A percentile compares a stretch with the other conserved stretches of the same genome.
Evolutionary conservation across 1,140 invertebrate genomes (phyloP).

Genomic region (Xylocopa sonorina): DNA sequence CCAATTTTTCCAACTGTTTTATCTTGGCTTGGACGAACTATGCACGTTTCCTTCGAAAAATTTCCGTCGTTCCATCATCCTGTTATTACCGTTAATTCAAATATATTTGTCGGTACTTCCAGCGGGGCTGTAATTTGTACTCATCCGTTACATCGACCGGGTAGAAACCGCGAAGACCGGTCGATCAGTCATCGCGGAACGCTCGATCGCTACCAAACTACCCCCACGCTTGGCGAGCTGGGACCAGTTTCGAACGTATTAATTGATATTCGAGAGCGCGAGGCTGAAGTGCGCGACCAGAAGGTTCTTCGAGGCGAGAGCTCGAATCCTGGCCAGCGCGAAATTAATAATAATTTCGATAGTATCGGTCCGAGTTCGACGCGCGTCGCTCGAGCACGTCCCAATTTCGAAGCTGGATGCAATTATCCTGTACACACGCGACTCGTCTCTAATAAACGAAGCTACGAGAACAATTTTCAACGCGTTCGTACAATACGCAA

Average conservation of each 20-base stretch:
- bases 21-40: no score
- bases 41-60: background rate
- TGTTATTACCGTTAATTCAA: no score
- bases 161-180: background rate
- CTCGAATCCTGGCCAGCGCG: background rate
- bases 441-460: background rate
- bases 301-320: background rate
- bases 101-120: background rate
- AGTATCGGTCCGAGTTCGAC: background rate
- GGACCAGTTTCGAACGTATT: background rate
- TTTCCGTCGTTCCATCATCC: no score
- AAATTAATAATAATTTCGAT: slow-evolving; percentile 14
- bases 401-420: background rate
- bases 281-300: background rate
- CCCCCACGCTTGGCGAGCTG: no score
- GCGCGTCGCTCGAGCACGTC: background rate
- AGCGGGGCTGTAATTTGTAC: background rate
- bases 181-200: slow-evolving; percentile 5
- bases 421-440: background rate
- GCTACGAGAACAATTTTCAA: background rate
- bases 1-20: no score
- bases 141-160: background rate
- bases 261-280: slow-evolving; percentile 20
- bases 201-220: background rate
- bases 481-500: background rate